phyloP scores from a whole-genome alignment of 2,888 invertebrate species.

The Stenodera caucasica region DNA sequence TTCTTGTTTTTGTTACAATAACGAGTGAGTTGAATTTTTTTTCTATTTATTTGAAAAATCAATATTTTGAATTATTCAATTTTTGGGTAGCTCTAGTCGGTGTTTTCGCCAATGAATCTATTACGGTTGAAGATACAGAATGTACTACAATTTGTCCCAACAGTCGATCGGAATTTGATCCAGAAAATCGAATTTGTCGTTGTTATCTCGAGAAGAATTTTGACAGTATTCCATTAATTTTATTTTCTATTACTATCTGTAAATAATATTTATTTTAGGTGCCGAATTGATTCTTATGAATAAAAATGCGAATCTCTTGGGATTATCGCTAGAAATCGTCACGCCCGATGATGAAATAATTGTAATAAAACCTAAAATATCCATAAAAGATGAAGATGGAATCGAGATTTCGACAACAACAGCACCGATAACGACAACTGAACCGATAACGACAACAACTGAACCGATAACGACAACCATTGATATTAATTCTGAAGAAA shows the following conservation, averaged over 20 bases:
- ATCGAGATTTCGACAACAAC: constrained; percentile 8
- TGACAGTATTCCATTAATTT: constrained; percentile 25
- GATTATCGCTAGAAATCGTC: constrained; percentile 13
- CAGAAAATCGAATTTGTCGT: constrained; percentile 30
- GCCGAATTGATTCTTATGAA: constrained; percentile 20
- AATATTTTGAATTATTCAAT: no score
- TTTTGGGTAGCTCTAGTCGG: background rate
- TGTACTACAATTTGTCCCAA: background rate
- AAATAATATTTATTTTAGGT: background rate
- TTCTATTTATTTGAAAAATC: no score
- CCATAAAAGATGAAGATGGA: background rate
- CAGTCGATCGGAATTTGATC: constrained; percentile 26
- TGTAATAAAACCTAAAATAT: background rate
- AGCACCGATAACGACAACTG: background rate
- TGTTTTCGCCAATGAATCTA: background rate
- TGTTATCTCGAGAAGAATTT: constrained; percentile 26
- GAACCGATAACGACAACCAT: no score
- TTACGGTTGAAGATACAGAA: background rate
- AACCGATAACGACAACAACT: constrained; percentile 8
- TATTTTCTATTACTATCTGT: background rate
- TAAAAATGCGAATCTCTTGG: constrained; percentile 27
- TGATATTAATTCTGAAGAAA: constrained; percentile 9
- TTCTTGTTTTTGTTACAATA: background rate
- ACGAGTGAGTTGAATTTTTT: background rate
- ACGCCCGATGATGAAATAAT: background rate